phyloP scores from a whole-genome alignment of 1,140 invertebrate species.

The Thaumetopoea pityocampa region DNA sequence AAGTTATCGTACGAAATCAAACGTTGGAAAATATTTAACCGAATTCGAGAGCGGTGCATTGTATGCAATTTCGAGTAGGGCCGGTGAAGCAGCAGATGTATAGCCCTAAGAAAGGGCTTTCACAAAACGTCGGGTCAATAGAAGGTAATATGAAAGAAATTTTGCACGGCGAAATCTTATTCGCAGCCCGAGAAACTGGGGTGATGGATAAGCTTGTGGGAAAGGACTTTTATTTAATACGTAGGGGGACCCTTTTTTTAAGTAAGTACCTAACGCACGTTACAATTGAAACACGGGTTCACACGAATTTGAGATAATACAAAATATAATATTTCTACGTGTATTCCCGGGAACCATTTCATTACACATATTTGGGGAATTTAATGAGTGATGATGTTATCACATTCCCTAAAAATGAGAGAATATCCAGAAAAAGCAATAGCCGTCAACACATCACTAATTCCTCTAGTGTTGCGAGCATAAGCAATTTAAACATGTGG shows the following conservation, averaged over 20 bases:
- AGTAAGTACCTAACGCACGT: no score
- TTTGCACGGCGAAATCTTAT: slow-evolving; percentile 39
- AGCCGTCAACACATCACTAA: no score
- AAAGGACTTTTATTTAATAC: slow-evolving; percentile 15
- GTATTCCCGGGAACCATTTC: no score
- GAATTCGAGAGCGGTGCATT: slow-evolving; percentile 26
- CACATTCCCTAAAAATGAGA: no score
- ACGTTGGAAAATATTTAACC: slow-evolving; percentile 34
- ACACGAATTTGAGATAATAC: no score
- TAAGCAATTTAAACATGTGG: no score
- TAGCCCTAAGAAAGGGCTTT: slow-evolving; percentile 38
- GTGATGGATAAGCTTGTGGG: slow-evolving; percentile 32
- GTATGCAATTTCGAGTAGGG: slow-evolving; percentile 19
- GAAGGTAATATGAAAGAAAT: slow-evolving; percentile 37
- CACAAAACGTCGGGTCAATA: slow-evolving; percentile 39
- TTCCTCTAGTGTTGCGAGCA: no score
- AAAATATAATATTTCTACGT: no score
- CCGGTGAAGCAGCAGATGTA: slow-evolving; percentile 46
- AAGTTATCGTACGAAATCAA: slow-evolving; percentile 20
- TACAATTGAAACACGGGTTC: no score
- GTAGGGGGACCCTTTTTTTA: slow-evolving; percentile 1
- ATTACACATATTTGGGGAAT: no score
- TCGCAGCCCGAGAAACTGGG: slow-evolving; percentile 26
- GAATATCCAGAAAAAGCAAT: no score
- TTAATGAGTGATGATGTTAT: no score